Percentiles rank a stretch among this genome's conserved stretches.
These are phyloP conservation scores for Smittia sp. DNA, from an alignment of 2,888 invertebrate species.

Conservation along the genomic window DNA sequence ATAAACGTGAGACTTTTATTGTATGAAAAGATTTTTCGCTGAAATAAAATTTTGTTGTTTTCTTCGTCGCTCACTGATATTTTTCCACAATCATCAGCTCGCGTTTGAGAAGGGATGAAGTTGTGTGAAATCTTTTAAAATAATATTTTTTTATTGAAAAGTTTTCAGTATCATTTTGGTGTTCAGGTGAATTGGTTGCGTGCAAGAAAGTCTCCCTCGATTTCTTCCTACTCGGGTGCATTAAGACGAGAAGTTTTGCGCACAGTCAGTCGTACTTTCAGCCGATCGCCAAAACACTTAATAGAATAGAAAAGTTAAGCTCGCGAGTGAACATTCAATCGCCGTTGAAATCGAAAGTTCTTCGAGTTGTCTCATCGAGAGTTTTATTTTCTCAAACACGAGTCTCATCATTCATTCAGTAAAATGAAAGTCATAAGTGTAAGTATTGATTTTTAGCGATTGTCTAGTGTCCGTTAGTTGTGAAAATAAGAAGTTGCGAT, in stretches of 20 bases:
- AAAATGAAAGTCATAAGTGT: constrained; percentile 18
- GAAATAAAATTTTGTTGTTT: constrained; percentile 13
- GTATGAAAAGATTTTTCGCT: background rate
- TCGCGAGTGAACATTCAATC: no score
- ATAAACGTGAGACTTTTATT: constrained; percentile 3
- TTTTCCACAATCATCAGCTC: background rate
- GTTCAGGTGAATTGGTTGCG: constrained; percentile 34
- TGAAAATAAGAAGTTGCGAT: background rate
- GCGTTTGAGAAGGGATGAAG: constrained; percentile 33
- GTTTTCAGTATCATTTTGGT: constrained; percentile 39
- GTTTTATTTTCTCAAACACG: background rate
- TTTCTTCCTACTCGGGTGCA: background rate
- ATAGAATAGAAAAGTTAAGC: no score
- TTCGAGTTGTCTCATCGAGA: background rate
- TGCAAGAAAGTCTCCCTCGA: background rate
- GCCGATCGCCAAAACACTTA: no score
- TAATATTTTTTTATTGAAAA: constrained; percentile 31
- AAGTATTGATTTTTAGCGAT: background rate
- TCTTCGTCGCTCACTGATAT: background rate
- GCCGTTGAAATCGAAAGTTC: background rate
- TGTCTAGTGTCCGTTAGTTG: background rate
- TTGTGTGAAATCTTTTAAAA: constrained; percentile 40
- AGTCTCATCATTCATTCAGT: background rate
- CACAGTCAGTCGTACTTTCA: no score
- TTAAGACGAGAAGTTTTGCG: background rate